Base-by-base conservation (phyloP, 2,888 invertebrate genomes). In the Lithophane semibrunnea region DNA sequence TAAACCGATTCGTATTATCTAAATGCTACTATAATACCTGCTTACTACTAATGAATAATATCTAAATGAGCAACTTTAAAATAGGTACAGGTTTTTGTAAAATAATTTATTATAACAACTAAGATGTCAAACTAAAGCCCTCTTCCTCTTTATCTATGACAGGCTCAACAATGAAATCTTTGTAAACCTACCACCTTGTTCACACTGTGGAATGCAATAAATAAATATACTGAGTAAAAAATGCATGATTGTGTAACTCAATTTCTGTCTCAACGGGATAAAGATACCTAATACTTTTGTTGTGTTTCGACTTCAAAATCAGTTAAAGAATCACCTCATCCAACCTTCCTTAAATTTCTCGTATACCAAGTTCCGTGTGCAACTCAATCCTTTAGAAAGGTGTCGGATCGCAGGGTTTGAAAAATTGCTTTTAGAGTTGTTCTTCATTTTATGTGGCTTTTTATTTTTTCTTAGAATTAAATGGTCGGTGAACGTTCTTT, bases 351-450 rank as follows among this genome's bases (percentile, higher is more conserved):
- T 61, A 16, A 73, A 74, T 80, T 81, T 70, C 60, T 10, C 42
- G 42, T 69, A 63, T 49, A 49, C 24, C 13, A 21, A 63, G 72
- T 80, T 74, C 65, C 29, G 77, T 37, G 61, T 70, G 84, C 64
- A 84, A 84, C 70, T 73, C 73, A 77, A 84, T 84, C 84, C 70
- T 81, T 84, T 77, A 37, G n/a, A 61, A 71, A 84, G 71, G 84
- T 84, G 75, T 84, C 77, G 44, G 73, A 56, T 84, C n/a, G 10
- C 84, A 79, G 42, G 49, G 63, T 72, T 81, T 73, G 73, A 73
- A 77, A 82, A 73, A 71, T 71, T 70, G 60, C 75, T 75, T 75
- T 69, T n/a, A 47, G 16, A 61, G 44, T 61, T 80, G 44, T 83
- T 73, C 67, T 49, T 67, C 13, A 49, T 58, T 79, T 75, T 76